phyloP scores from a whole-genome alignment of 23 tunicate genomes.

The Diplosoma virens region DNA sequence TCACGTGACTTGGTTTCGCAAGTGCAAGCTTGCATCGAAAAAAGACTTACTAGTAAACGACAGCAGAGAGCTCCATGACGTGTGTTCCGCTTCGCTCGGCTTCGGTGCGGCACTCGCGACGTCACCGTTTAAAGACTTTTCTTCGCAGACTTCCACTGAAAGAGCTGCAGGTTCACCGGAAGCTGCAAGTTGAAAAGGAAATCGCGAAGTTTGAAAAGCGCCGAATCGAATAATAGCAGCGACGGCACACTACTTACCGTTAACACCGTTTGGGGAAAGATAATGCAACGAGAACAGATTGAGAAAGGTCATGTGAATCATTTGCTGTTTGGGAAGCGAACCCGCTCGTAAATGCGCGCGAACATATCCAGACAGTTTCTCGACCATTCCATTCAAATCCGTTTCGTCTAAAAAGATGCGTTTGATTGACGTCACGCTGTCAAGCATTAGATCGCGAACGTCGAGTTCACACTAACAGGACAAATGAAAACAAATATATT shows the following conservation, averaged over 20 bases:
- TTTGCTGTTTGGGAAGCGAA: conserved; percentile 68
- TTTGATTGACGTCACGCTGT: no score
- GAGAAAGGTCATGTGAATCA: conserved; percentile 79
- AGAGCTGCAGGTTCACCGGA: background rate
- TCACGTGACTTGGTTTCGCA: background rate
- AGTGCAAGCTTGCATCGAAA: background rate
- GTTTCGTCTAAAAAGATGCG: conserved; percentile 61
- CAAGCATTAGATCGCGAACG: no score
- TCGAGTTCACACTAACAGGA: no score
- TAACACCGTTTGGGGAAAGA: conserved; percentile 57
- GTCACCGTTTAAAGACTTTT: background rate
- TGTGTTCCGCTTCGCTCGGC: conserved; percentile 7
- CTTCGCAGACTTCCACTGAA: background rate
- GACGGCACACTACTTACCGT: conserved; percentile 17
- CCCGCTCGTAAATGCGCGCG: conserved; percentile 83
- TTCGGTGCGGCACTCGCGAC: background rate
- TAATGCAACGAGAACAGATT: conserved; percentile 78
- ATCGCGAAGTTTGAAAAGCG: no score
- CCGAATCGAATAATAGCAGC: background rate
- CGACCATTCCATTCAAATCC: conserved; percentile 62
- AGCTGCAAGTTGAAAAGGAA: no score
- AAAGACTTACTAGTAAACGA: conserved; percentile 38
- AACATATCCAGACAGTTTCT: conserved; percentile 42
- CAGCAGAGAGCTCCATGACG: conserved; percentile 40
- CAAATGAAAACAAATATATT: background rate